Base-by-base conservation (phyloP, 2,888 invertebrate genomes). In the Cryptops parisi region DNA sequence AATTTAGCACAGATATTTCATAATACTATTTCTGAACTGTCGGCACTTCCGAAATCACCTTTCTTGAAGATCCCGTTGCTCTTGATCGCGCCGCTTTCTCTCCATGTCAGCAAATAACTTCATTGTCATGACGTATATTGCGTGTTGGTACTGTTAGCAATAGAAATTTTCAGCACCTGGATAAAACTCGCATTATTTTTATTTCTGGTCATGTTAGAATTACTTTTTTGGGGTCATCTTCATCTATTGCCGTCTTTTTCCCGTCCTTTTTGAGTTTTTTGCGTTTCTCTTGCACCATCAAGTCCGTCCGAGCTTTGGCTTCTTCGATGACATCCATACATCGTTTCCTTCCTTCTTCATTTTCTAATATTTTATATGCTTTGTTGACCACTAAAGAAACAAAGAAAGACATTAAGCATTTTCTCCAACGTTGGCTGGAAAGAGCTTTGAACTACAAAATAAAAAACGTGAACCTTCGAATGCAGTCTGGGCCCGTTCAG, bases 121-220 rank as follows among this genome's bases (percentile, higher is more conserved):
- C 88, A 94, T 96, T 12, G 94, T 96, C 81, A 96, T 85, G n/a
- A 96, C 93, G 74, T 94, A 94, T 49, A 96, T 79, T 2, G 96
- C 84, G 71, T 93, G 93, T 71, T 85, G 87, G 67, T 69, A 72
- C 67, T 71, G 63, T 47, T 65, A 49, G 24, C n/a, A 41, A 19
- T n/a, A 41, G 9, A 33, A 33, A 33, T n/a, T n/a, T n/a, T n/a
- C n/a, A n/a, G n/a, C n/a, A n/a, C n/a, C n/a, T n/a, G n/a, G n/a
- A n/a, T n/a, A n/a, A n/a, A n/a, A n/a, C n/a, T n/a, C n/a, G n/a
- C n/a, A n/a, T n/a, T n/a, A n/a, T n/a, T n/a, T n/a, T n/a, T n/a
- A n/a, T n/a, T n/a, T n/a, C n/a, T n/a, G n/a, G n/a, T n/a, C n/a
- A n/a, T n/a, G n/a, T n/a, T n/a, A 33, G 6, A 39, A 47, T 57